These are phyloP conservation scores for Amphiprion ocellaris DNA, from an alignment of 2,113 vertebrate species.

Conservation along the genomic window DNA sequence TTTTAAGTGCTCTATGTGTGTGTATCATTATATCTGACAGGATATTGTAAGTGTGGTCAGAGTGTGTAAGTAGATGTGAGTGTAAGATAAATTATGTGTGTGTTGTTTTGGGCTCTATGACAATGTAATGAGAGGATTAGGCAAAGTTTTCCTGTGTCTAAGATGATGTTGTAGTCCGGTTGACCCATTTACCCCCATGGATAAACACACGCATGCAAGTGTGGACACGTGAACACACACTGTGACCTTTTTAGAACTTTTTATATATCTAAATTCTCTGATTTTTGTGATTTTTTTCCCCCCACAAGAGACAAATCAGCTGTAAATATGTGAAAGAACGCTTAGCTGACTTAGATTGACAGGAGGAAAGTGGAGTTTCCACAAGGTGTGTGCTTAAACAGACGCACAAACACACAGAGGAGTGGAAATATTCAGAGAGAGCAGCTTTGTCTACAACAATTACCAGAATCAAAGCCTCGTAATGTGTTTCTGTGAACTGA, in stretches of 20 bases:
- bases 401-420: slow-evolving; percentile 9
- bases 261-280: not conserved
- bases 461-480: slow-evolving; percentile 42
- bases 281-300: not conserved
- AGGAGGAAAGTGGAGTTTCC: slow-evolving; percentile 69
- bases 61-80: slow-evolving; percentile 41
- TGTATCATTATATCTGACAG: slow-evolving; percentile 48
- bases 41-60: slow-evolving; percentile 52
- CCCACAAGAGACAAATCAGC: not conserved
- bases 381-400: slow-evolving; percentile 25
- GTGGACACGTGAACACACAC: slow-evolving; percentile 19
- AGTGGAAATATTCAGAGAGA: slow-evolving; percentile 59
- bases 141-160: slow-evolving; percentile 74
- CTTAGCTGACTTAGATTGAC: slow-evolving; percentile 59
- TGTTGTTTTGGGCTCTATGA: slow-evolving; percentile 68
- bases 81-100: slow-evolving; percentile 56
- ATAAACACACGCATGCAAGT: slow-evolving; percentile 22
- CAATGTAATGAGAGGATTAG: slow-evolving; percentile 71
- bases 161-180: slow-evolving; percentile 55
- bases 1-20: slow-evolving; percentile 31
- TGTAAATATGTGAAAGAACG: slow-evolving; percentile 6
- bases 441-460: slow-evolving; percentile 16
- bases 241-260: not conserved
- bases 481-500: slow-evolving; percentile 33
- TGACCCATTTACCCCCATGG: slow-evolving; percentile 48